A percentile compares a stretch with the other conserved stretches of the same genome.
Evolutionary conservation across 2,797 vertebrate genomes (phyloP).

Genomic region (Sphaeramia orbicularis): DNA sequence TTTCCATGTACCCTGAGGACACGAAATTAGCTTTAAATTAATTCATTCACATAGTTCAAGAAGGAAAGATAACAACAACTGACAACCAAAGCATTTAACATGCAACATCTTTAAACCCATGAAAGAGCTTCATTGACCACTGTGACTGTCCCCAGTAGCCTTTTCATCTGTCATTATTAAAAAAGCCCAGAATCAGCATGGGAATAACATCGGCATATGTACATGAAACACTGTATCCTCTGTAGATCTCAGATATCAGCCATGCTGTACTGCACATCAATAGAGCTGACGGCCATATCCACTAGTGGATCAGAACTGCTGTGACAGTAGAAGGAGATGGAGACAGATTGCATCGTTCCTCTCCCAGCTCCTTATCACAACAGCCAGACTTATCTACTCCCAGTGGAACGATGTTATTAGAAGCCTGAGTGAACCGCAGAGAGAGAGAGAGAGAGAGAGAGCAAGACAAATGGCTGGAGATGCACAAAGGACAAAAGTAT

Average conservation of each 20-base stretch:
- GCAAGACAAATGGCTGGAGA: slow-evolving; percentile 37
- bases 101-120: neutral
- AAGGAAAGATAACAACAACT: neutral
- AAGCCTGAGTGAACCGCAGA: slow-evolving; percentile 31
- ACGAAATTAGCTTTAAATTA: slow-evolving; percentile 1
- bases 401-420: slow-evolving; percentile 52
- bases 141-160: neutral
- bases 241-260: slow-evolving; percentile 45
- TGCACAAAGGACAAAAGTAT: slow-evolving; percentile 24
- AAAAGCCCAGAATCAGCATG: slow-evolving; percentile 5
- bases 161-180: slow-evolving; percentile 18
- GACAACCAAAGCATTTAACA: neutral
- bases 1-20: neutral
- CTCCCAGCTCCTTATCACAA: slow-evolving; percentile 65
- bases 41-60: neutral
- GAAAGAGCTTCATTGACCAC: neutral
- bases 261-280: slow-evolving; percentile 35
- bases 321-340: slow-evolving; percentile 62
- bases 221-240: slow-evolving; percentile 24
- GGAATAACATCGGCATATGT: slow-evolving; percentile 23
- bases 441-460: slow-evolving; percentile 38
- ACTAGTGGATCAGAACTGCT: slow-evolving; percentile 53
- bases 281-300: slow-evolving; percentile 43
- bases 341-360: slow-evolving; percentile 65
- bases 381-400: slow-evolving; percentile 62